phyloP scores from a whole-genome alignment of 1,140 invertebrate species.

The Diploscapter pachys region DNA sequence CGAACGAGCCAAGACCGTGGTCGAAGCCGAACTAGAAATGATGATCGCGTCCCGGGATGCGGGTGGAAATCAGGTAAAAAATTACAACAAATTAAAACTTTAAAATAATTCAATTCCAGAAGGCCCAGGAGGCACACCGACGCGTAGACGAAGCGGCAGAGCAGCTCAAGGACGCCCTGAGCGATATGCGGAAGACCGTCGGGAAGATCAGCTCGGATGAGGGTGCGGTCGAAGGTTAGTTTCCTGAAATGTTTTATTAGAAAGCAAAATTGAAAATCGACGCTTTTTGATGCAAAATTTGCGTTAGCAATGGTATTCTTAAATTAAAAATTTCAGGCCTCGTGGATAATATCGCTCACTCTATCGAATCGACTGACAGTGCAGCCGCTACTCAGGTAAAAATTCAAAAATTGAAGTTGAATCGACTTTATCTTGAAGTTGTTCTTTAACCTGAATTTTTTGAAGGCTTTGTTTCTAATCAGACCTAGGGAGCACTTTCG shows the following conservation, averaged over 20 bases:
- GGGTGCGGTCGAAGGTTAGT: slow-evolving; percentile 64
- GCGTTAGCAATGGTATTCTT: too few species aligned
- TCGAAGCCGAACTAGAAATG: slow-evolving; percentile 81
- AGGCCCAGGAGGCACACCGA: slow-evolving; percentile 54
- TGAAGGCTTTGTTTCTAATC: too few species aligned
- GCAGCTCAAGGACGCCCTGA: slow-evolving; percentile 72
- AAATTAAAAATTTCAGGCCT: slow-evolving; percentile 65
- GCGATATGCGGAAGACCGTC: slow-evolving; percentile 75
- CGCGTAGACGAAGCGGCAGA: slow-evolving; percentile 48
- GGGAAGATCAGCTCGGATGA: slow-evolving; percentile 80
- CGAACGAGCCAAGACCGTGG: slow-evolving; percentile 88
- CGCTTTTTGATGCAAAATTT: too few species aligned
- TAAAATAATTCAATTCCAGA: slow-evolving; percentile 45
- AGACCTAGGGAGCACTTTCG: too few species aligned
- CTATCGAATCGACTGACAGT: slow-evolving; percentile 68
- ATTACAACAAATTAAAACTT: slow-evolving; percentile 42
- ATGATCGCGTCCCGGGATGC: slow-evolving; percentile 80
- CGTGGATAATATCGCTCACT: slow-evolving; percentile 81
- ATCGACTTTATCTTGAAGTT: too few species aligned
- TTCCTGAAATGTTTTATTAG: too few species aligned
- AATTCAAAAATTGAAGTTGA: too few species aligned
- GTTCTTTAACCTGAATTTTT: too few species aligned
- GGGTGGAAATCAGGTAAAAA: slow-evolving; percentile 75
- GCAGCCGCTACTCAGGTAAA: slow-evolving; percentile 65
- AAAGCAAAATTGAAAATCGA: too few species aligned